Evolutionary conservation across 2,888 invertebrate species (phyloP).

Genomic region (Agrotis puta): DNA sequence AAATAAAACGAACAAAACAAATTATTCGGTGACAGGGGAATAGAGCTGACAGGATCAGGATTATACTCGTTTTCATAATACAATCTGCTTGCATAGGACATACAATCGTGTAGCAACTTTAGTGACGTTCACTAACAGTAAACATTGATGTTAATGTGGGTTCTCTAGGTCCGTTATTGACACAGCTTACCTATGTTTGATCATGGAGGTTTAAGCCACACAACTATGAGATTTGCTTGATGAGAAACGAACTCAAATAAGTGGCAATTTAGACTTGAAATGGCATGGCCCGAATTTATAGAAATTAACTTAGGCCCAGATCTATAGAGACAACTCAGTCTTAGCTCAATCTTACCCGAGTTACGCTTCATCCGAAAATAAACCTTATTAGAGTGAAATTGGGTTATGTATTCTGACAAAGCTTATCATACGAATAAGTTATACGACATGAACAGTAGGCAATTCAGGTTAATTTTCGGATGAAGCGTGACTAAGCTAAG

Average conservation of each 20-base stretch:
- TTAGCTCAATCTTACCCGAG: too few relatives aligned
- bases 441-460: too few relatives aligned
- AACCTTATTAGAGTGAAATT: too few relatives aligned
- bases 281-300: not conserved
- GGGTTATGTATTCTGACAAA: too few relatives aligned
- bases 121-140: slow-evolving; percentile 15
- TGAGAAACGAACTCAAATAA: not conserved
- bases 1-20: not conserved
- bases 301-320: too few relatives aligned
- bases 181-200: not conserved
- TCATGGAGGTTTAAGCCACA: not conserved
- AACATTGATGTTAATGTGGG: slow-evolving; percentile 23
- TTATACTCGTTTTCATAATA: slow-evolving; percentile 31
- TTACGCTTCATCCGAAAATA: too few relatives aligned
- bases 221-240: not conserved
- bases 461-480: too few relatives aligned
- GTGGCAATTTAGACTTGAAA: not conserved
- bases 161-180: slow-evolving; percentile 7
- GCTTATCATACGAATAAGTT: too few relatives aligned
- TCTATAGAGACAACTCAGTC: too few relatives aligned
- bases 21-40: slow-evolving; percentile 11
- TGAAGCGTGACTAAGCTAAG: too few relatives aligned
- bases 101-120: slow-evolving; percentile 7
- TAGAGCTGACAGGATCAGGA: slow-evolving; percentile 16
- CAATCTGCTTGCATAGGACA: slow-evolving; percentile 42